These are phyloP conservation scores for Diarsia rubi DNA, from an alignment of 2,888 invertebrate species.

Conservation along the genomic window DNA sequence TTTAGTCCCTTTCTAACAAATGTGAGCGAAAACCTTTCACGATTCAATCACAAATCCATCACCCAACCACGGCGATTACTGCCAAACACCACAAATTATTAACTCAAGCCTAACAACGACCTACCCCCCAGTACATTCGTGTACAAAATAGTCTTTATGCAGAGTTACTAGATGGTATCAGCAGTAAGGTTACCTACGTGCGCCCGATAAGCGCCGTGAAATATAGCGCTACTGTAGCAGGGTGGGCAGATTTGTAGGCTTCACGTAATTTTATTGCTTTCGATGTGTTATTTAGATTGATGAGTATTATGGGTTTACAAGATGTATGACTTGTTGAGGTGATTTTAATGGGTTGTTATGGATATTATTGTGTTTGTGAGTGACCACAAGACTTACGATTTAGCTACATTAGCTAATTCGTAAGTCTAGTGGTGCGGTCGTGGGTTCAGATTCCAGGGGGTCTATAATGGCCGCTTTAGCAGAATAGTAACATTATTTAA, in stretches of 20 bases:
- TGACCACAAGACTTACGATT: no score
- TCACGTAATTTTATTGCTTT: conserved; percentile 51
- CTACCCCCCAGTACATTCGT: conserved; percentile 29
- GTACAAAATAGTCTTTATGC: conserved; percentile 52
- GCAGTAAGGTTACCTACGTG: conserved; percentile 75
- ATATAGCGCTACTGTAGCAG: conserved; percentile 64
- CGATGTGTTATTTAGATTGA: conserved; percentile 47
- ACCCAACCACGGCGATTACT: neutral
- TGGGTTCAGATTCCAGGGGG: no score
- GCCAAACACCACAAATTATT: conserved; percentile 25
- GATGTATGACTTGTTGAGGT: neutral
- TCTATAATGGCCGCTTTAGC: no score
- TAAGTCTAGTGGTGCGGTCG: no score
- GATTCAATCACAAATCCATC: neutral
- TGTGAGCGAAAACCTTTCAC: no score
- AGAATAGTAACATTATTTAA: no score
- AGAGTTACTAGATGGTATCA: conserved; percentile 72
- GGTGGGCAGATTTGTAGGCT: conserved; percentile 58
- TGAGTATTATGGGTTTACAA: conserved; percentile 11
- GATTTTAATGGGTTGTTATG: neutral
- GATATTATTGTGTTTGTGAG: no score
- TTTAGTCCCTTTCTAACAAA: no score
- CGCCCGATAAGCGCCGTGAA: conserved; percentile 73
- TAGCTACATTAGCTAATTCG: no score
- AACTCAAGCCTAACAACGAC: conserved; percentile 3